Conservation (phyloP, 2,888 invertebrate species). For the Pandemis cinnamomeana region DNA sequence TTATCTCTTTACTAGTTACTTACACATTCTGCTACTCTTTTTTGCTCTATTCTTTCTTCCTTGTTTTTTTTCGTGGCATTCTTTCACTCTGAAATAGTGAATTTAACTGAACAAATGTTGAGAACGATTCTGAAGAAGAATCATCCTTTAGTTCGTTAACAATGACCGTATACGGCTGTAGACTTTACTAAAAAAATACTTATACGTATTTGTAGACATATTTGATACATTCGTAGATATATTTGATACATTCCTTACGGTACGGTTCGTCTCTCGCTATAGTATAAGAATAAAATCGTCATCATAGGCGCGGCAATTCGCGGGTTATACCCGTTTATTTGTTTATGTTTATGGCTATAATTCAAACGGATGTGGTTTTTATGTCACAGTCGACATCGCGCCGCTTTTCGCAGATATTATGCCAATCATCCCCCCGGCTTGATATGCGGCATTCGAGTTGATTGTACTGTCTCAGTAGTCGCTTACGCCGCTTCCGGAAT, state of each 20-base stretch:
- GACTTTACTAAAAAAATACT: no score
- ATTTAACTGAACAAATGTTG: no score
- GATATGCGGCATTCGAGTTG: conserved; percentile 16
- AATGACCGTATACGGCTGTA: no score
- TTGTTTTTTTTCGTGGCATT: no score
- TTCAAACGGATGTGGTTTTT: conserved; percentile 17
- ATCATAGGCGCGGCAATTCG: conserved; percentile 5
- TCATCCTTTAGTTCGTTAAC: no score
- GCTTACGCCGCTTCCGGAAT: conserved; percentile 12
- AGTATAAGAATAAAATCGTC: neutral
- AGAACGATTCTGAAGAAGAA: no score
- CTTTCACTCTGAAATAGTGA: no score
- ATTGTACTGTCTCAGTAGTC: conserved; percentile 6
- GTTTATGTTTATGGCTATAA: conserved; percentile 15
- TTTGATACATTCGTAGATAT: neutral
- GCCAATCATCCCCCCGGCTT: conserved; percentile 22
- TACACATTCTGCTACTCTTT: no score
- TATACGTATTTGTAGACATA: neutral
- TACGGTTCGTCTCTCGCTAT: neutral
- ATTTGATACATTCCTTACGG: no score
- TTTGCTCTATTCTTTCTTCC: no score
- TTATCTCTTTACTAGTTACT: no score
- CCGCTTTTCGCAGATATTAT: conserved; percentile 11
- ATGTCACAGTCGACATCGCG: conserved; percentile 5
- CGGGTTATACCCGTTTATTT: conserved; percentile 9